phyloP scores from a whole-genome alignment of 1,140 invertebrate species.

The Cydia splendana region DNA sequence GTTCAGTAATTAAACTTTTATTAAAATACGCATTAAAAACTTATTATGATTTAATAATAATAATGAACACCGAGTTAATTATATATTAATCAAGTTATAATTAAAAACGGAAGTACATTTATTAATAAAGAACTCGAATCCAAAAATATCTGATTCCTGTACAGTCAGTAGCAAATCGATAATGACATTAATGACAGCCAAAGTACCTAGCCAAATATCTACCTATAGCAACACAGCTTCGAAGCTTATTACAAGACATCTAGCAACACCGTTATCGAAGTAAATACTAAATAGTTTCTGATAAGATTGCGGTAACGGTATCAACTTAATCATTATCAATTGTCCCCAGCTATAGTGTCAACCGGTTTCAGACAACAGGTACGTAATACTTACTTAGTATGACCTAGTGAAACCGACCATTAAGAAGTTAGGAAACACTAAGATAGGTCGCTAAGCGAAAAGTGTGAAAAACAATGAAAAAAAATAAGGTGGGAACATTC shows the following conservation, averaged over 20 bases:
- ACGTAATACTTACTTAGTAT: no score
- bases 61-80: background rate
- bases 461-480: no score
- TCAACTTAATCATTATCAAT: background rate
- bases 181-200: no score
- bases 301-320: conserved; percentile 5
- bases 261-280: conserved; percentile 12
- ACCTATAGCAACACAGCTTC: no score
- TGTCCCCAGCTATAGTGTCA: background rate
- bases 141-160: background rate
- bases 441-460: no score
- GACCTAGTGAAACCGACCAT: no score
- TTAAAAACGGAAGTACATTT: background rate
- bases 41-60: background rate
- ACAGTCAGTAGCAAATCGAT: background rate
- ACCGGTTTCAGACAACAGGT: conserved; percentile 14
- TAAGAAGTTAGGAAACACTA: no score
- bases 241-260: no score
- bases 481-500: no score
- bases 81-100: no score
- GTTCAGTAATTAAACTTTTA: no score
- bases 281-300: conserved; percentile 24
- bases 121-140: background rate
- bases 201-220: background rate
- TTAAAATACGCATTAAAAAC: background rate